Evolutionary conservation across 2,888 invertebrate species (phyloP).

Genomic region (Endotricha flammealis): DNA sequence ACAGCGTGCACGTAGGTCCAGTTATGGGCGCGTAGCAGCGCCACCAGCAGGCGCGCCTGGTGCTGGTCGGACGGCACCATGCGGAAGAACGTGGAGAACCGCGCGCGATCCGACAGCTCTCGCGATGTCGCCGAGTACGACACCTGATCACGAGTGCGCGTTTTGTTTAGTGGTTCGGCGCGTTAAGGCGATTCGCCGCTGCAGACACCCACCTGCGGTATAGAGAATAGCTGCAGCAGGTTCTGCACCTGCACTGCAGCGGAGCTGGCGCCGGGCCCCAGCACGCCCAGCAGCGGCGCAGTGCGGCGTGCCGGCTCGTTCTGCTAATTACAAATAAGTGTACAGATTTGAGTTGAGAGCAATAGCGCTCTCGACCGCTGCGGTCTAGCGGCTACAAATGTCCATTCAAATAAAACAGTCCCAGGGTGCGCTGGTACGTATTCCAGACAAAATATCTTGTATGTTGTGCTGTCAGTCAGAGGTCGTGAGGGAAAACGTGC

Average conservation of each 20-base stretch:
- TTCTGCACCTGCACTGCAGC: slow-evolving; percentile 86
- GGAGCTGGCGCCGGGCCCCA: slow-evolving; percentile 86
- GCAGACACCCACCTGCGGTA: slow-evolving; percentile 78
- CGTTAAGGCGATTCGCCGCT: slow-evolving; percentile 2
- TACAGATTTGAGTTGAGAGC: no score
- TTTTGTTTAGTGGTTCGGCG: neutral
- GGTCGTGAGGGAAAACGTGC: no score
- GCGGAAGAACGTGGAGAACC: slow-evolving; percentile 86
- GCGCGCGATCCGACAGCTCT: slow-evolving; percentile 85
- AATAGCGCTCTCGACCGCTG: no score
- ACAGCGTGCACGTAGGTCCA: slow-evolving; percentile 87
- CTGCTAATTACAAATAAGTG: no score
- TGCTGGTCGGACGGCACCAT: slow-evolving; percentile 88
- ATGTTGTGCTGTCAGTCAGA: no score
- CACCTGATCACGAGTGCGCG: slow-evolving; percentile 51
- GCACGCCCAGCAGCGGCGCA: slow-evolving; percentile 81
- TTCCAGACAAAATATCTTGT: no score
- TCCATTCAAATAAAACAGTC: no score
- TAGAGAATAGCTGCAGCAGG: slow-evolving; percentile 82
- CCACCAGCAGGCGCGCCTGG: slow-evolving; percentile 86
- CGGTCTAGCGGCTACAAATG: no score
- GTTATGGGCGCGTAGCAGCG: slow-evolving; percentile 81
- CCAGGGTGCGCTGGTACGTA: no score
- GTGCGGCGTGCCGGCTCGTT: slow-evolving; percentile 1
- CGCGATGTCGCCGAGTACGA: slow-evolving; percentile 86